Evolutionary conservation across 2,888 invertebrate species (phyloP), one percentile per base, ranked within the genome.

Genomic region (Eupithecia dodoneata): DNA sequence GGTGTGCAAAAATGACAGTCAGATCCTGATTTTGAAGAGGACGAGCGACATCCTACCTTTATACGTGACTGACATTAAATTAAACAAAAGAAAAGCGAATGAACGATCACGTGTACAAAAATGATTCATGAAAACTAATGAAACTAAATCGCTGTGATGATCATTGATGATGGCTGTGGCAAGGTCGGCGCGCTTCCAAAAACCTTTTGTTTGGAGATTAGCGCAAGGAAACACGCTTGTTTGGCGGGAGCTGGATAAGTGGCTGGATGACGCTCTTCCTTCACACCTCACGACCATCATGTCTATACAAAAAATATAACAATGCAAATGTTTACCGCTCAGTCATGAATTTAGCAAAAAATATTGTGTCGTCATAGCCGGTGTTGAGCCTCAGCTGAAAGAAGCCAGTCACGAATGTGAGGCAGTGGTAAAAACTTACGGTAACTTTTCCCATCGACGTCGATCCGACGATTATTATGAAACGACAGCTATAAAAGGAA

Each of bases 201-300:
- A 63, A 89, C 90, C 89, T 90, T 93, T 94, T 93, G 92, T 93
- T 89, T 90, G 84, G 84, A 85, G 86, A 87, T 89, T 91, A 83
- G 89, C 90, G 86, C 87, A 84, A 94, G 95, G 95, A 94, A 93
- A 91, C 88, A 95, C 93, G 95, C 88, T 86, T 91, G 91, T 93
- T 92, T 93, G 91, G 90, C 90, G 91, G 88, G 88, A 88, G 88
- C 88, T n/a, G 67, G 15, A 45, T 94, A 94, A 94, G 93, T 89
- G 88, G 87, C 89, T 90, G 89, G 88, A 90, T 93, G 90, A 90
- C 87, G 90, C 80, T 92, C 89, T 89, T 92, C 89, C 90, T 90
- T 85, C 83, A 84, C 85, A 88, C 87, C 85, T 85, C 85, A 86
- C 85, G 88, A 84, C 90, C 90, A 81, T 91, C 89, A 89, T 89